phyloP scores from a whole-genome alignment of 2,113 vertebrate species.

The Brevimyrus niger region DNA sequence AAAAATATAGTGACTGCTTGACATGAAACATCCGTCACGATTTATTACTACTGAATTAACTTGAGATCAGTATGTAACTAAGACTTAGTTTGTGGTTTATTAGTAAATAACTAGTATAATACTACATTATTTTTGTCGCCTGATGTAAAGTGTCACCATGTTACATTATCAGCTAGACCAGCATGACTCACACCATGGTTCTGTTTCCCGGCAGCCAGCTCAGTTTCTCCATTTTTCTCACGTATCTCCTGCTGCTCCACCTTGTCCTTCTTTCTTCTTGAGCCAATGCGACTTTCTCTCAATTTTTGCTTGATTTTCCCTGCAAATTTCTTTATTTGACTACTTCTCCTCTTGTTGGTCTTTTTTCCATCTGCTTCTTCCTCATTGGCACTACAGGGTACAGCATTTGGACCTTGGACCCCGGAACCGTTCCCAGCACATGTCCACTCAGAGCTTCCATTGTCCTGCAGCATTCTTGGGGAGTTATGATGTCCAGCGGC shows the following conservation, averaged over 20 bases:
- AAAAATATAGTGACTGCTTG: background rate
- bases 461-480: background rate
- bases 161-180: background rate
- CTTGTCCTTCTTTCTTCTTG: background rate
- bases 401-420: background rate
- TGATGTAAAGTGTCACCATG: background rate
- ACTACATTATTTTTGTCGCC: background rate
- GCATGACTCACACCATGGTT: background rate
- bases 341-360: background rate
- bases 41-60: background rate
- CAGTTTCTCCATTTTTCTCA: background rate
- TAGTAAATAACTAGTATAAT: background rate
- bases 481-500: background rate
- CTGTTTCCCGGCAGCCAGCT: background rate
- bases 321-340: background rate
- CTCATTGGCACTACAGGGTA: no score
- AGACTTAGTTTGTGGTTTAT: background rate
- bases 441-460: background rate
- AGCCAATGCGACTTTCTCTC: background rate
- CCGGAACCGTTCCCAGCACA: background rate
- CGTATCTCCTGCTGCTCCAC: background rate
- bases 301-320: background rate
- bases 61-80: background rate
- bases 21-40: background rate
- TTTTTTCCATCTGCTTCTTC: background rate